Conservation (phyloP, 92 coral and sea anemone species). For the Plumapathes pennacea region DNA sequence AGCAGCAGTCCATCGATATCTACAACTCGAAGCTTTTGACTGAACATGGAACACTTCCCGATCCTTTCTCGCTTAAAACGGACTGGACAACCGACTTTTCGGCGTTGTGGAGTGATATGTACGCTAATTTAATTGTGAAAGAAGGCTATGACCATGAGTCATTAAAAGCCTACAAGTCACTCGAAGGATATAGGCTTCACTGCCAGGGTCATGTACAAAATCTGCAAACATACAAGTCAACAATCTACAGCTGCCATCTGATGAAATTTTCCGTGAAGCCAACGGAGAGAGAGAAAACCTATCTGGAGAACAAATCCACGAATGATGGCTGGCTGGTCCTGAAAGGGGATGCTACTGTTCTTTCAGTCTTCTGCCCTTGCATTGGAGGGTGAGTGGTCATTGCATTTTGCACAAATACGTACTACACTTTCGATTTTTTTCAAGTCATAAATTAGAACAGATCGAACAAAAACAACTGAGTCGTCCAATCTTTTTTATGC, state of each 20-base stretch:
- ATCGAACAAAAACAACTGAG: too few species aligned
- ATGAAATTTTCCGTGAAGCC: conserved; percentile 17
- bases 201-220: conserved; percentile 44
- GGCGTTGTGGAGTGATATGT: conserved; percentile 13
- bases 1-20: conserved; percentile 3
- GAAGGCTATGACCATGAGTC: conserved; percentile 22
- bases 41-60: conserved; percentile 13
- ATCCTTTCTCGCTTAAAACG: conserved; percentile 15
- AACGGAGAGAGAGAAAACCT: conserved; percentile 25
- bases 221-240: conserved; percentile 6
- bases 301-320: conserved; percentile 29
- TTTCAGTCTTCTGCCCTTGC: conserved; percentile 34
- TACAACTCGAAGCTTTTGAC: conserved; percentile 17
- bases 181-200: conserved; percentile 23
- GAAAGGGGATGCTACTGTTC: conserved; percentile 13
- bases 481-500: too few species aligned
- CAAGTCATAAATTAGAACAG: too few species aligned
- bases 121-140: conserved; percentile 16
- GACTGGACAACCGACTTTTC: conserved; percentile 38
- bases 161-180: conserved; percentile 27
- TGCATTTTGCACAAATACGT: too few species aligned
- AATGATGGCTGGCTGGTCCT: conserved; percentile 28
- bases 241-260: not conserved
- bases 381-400: conserved; percentile 37
- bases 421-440: too few species aligned